A percentile compares a stretch with the other conserved stretches of the same genome.
These are phyloP conservation scores for Falco berigora DNA, from an alignment of 2,797 vertebrate species.

Conservation along the genomic window DNA sequence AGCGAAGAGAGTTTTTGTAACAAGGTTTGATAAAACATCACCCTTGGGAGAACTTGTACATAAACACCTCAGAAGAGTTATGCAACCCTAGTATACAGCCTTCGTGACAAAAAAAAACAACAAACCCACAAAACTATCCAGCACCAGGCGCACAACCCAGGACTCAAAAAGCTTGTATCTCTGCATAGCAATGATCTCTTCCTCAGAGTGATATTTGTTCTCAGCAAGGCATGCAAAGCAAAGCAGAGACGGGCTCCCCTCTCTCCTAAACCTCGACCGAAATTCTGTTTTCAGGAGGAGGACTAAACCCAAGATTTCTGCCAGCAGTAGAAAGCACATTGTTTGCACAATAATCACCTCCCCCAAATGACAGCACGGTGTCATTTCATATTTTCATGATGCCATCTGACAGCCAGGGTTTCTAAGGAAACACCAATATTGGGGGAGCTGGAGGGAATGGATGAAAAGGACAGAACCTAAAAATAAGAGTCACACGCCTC, in stretches of 20 bases:
- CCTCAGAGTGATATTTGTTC: background rate
- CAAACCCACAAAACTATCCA: background rate
- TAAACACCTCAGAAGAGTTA: constrained; percentile 37
- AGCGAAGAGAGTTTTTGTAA: background rate
- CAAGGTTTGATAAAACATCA: constrained; percentile 50
- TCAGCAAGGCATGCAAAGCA: background rate
- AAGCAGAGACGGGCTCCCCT: background rate
- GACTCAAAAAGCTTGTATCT: background rate
- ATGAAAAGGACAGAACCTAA: constrained; percentile 33
- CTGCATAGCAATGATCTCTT: background rate
- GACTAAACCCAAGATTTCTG: background rate
- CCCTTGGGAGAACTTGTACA: constrained; percentile 8
- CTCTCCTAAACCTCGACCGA: background rate
- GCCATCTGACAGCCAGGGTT: background rate
- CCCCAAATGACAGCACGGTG: background rate
- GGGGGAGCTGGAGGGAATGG: background rate
- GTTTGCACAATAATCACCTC: background rate
- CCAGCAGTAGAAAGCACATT: background rate
- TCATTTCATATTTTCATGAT: background rate
- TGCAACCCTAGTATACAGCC: background rate
- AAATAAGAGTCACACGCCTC: constrained; percentile 20
- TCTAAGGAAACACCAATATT: constrained; percentile 23
- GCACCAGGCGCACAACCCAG: background rate
- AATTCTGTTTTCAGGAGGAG: background rate
- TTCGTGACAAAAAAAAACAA: background rate